These are phyloP conservation scores for Lepidotrigona ventralis DNA, from an alignment of 1,140 invertebrate species.

Conservation along the genomic window DNA sequence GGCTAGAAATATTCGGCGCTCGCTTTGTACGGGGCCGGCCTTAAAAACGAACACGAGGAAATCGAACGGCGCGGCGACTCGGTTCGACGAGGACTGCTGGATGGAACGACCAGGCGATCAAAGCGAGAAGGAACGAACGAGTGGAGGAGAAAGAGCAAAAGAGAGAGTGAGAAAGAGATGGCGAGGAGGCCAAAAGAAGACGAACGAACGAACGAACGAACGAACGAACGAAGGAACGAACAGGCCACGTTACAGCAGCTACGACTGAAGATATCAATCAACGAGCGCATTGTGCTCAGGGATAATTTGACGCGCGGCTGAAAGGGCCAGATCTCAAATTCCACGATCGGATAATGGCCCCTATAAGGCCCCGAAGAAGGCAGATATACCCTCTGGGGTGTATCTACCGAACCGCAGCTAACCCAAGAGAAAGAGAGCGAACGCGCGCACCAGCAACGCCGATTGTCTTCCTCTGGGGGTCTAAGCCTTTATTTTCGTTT, in stretches of 20 bases:
- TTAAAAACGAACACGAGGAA: conserved; percentile 47
- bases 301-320: conserved; percentile 74
- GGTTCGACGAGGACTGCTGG: conserved; percentile 13
- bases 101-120: not conserved
- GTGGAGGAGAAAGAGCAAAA: conserved; percentile 12
- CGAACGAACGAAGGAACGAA: conserved; percentile 29
- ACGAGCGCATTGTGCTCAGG: conserved; percentile 71
- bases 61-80: conserved; percentile 10
- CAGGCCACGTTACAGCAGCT: conserved; percentile 56
- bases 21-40: conserved; percentile 64
- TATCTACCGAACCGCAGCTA: conserved; percentile 58
- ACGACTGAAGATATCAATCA: conserved; percentile 75
- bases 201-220: not conserved
- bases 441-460: conserved; percentile 1
- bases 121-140: conserved; percentile 7
- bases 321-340: conserved; percentile 74
- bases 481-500: conserved; percentile 32
- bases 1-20: conserved; percentile 64
- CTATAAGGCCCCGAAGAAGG: conserved; percentile 57
- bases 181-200: conserved; percentile 28
- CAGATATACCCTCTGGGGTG: conserved; percentile 30
- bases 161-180: not conserved
- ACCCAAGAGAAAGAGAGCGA: not conserved
- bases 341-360: conserved; percentile 71
- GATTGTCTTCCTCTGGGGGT: conserved; percentile 38